Evolutionary conservation across 2,113 vertebrate genomes (phyloP).

Genomic region (Syngnathus floridae): DNA sequence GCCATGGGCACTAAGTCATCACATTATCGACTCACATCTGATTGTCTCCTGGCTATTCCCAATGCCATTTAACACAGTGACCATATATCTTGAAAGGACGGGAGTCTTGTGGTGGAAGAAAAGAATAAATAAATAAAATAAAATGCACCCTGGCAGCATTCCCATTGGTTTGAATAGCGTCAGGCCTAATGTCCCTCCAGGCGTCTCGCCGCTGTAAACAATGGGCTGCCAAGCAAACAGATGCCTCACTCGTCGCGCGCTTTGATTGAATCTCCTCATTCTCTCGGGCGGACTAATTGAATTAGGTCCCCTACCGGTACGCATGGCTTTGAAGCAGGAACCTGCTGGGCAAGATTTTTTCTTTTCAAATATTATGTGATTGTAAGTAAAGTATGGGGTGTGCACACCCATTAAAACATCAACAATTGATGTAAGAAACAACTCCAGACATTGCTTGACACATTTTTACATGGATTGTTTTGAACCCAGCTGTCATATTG

Average conservation of each 20-base stretch:
- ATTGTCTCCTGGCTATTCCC: conserved; percentile 6
- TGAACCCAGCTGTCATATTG: not conserved
- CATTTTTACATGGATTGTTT: not conserved
- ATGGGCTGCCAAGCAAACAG: conserved; percentile 38
- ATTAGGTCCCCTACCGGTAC: conserved; percentile 28
- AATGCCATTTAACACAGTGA: conserved; percentile 19
- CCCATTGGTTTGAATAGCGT: conserved; percentile 42
- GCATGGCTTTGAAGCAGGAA: conserved; percentile 18
- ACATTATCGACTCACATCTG: conserved; percentile 20
- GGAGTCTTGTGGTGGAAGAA: conserved; percentile 18
- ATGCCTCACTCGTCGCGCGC: conserved; percentile 38
- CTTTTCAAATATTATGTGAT: conserved; percentile 25
- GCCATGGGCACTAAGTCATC: not conserved
- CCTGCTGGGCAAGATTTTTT: too few relatives aligned
- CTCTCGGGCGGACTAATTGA: conserved; percentile 51
- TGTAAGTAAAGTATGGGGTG: too few relatives aligned
- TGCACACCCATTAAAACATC: conserved; percentile 39
- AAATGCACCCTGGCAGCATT: conserved; percentile 23
- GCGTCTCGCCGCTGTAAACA: conserved; percentile 44
- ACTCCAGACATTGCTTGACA: not conserved
- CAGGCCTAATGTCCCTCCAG: conserved; percentile 32
- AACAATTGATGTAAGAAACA: not conserved
- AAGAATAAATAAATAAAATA: too few relatives aligned
- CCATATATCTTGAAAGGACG: conserved; percentile 26
- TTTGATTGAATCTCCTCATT: conserved; percentile 40